A percentile compares a stretch with the other conserved stretches of the same genome.
phyloP scores from a whole-genome alignment of 2,888 invertebrate genomes.

The Agonopterix heracliana region DNA sequence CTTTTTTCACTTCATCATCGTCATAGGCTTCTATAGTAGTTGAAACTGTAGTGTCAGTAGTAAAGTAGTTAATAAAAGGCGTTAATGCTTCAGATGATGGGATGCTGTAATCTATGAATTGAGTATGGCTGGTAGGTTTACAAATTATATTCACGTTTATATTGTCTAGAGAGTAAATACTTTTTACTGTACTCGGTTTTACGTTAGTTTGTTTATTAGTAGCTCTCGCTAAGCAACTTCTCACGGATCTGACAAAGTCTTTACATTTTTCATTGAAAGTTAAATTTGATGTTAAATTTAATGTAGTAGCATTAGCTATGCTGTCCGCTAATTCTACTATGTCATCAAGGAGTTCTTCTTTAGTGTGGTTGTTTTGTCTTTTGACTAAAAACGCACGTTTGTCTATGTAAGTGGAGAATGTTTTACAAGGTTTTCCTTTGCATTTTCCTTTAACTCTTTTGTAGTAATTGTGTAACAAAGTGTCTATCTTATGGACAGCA shows the following conservation, averaged over 20 bases:
- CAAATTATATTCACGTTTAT: constrained; percentile 55
- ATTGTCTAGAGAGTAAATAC: constrained; percentile 46
- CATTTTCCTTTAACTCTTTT: constrained; percentile 56
- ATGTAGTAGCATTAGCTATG: constrained; percentile 23
- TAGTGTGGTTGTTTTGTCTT: constrained; percentile 13
- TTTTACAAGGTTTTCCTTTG: constrained; percentile 43
- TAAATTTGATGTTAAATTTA: neutral
- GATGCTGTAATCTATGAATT: too few species aligned
- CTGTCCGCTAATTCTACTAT: constrained; percentile 19
- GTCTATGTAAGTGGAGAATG: constrained; percentile 38
- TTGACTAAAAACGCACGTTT: constrained; percentile 27
- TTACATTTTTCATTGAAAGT: constrained; percentile 17
- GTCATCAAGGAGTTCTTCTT: constrained; percentile 2
- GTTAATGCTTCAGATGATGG: too few species aligned
- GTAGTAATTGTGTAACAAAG: constrained; percentile 44
- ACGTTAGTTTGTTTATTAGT: constrained; percentile 3
- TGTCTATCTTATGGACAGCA: constrained; percentile 44
- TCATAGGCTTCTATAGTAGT: constrained; percentile 10
- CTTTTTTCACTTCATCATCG: constrained; percentile 13
- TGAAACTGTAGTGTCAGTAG: neutral
- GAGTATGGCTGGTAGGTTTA: constrained; percentile 15
- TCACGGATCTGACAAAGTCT: constrained; percentile 20
- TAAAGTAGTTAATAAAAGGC: too few species aligned
- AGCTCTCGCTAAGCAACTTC: constrained; percentile 22
- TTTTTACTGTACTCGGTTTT: constrained; percentile 18